A percentile compares a stretch with the other conserved stretches of the same genome.
phyloP scores from a whole-genome alignment of 2,888 invertebrate genomes.

The Pseudolycoriella hygida region DNA sequence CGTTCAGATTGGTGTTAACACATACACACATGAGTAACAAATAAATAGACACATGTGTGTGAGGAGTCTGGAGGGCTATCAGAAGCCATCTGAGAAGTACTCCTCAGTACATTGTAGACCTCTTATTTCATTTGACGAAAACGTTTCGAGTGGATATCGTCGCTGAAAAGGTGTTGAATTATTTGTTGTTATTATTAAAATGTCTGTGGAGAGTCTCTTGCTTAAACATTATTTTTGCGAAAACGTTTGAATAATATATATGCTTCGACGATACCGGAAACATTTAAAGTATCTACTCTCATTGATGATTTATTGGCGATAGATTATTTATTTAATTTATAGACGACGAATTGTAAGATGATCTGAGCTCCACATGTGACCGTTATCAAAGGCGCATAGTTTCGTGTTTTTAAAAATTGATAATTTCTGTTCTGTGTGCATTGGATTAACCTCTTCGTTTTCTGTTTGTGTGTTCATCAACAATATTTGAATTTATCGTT shows the following conservation, averaged over 20 bases:
- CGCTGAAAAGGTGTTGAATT: conserved; percentile 9
- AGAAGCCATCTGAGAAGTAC: conserved; percentile 32
- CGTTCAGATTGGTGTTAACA: conserved; percentile 3
- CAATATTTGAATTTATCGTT: too few relatives aligned
- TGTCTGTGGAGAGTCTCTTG: background rate
- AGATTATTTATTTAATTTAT: too few relatives aligned
- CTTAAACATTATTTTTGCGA: background rate
- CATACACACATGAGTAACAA: background rate
- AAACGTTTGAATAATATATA: background rate
- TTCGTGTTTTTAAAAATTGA: too few relatives aligned
- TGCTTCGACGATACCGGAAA: too few relatives aligned
- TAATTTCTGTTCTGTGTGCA: too few relatives aligned
- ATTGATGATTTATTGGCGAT: too few relatives aligned
- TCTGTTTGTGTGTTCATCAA: too few relatives aligned
- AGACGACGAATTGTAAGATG: too few relatives aligned
- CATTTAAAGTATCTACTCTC: too few relatives aligned
- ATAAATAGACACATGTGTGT: background rate
- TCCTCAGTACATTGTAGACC: conserved; percentile 33
- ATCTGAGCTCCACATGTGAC: too few relatives aligned
- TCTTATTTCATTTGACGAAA: conserved; percentile 33
- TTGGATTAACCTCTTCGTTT: too few relatives aligned
- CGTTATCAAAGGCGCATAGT: too few relatives aligned
- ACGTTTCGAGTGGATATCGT: conserved; percentile 32
- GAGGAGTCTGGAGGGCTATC: conserved; percentile 25
- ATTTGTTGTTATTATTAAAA: conserved; percentile 5